Percentiles rank a stretch among this genome's conserved stretches.
phyloP scores from a whole-genome alignment of 53 echinoderm and acorn worm genomes.

The Astropecten irregularis region DNA sequence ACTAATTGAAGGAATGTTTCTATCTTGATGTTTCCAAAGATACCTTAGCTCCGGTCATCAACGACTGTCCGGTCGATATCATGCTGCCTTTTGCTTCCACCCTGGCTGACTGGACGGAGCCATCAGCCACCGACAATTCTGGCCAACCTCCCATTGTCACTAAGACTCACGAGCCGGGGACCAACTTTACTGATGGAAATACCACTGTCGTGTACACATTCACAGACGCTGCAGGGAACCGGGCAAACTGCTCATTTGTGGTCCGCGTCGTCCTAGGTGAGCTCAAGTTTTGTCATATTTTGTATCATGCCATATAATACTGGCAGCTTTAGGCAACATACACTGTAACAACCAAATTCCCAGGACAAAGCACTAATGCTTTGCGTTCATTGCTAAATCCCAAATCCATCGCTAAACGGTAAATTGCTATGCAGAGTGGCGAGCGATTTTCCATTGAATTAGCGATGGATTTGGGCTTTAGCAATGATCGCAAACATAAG shows the following conservation, averaged over 20 bases:
- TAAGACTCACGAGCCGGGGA: constrained; percentile 26
- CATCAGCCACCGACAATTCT: constrained; percentile 60
- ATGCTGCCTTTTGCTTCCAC: constrained; percentile 6
- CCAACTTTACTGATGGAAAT: constrained; percentile 37
- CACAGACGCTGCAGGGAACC: constrained; percentile 58
- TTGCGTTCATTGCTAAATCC: too few species aligned
- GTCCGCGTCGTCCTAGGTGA: neutral
- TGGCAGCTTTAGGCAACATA: too few species aligned
- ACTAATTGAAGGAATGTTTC: too few species aligned
- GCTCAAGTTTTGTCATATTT: neutral
- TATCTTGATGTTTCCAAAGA: too few species aligned
- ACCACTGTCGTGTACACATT: constrained; percentile 62
- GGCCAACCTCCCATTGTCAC: constrained; percentile 22
- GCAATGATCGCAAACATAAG: too few species aligned
- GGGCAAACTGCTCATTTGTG: constrained; percentile 34
- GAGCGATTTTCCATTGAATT: too few species aligned
- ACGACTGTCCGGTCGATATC: constrained; percentile 42
- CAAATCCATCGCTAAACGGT: too few species aligned
- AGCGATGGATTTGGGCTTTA: too few species aligned
- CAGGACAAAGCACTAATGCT: too few species aligned
- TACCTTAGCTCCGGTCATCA: neutral
- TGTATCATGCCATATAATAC: too few species aligned
- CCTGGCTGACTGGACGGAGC: constrained; percentile 40
- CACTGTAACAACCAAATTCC: too few species aligned
- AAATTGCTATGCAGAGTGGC: too few species aligned